Evolutionary conservation across 2,888 invertebrate genomes (phyloP).

Genomic region (Rhogogaster chlorosoma): DNA sequence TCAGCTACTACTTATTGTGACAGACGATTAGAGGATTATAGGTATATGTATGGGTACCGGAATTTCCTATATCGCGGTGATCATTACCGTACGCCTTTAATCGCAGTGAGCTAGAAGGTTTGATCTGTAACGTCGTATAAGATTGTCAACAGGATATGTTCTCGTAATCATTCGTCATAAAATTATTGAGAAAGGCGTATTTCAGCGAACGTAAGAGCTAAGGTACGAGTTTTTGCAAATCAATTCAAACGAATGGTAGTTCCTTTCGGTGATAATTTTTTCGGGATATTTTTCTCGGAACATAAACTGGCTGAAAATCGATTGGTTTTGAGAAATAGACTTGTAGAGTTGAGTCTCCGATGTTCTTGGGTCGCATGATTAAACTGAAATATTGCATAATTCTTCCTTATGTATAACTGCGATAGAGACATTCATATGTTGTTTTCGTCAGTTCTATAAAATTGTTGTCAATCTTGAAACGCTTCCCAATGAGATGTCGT

Average conservation of each 20-base stretch:
- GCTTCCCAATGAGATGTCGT: neutral
- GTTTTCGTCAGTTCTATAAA: neutral
- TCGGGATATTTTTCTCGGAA: neutral
- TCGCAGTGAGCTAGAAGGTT: neutral
- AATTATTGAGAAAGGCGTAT: neutral
- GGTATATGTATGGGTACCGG: neutral
- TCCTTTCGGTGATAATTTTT: neutral
- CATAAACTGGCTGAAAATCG: neutral
- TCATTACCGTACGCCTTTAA: neutral
- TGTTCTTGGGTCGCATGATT: neutral
- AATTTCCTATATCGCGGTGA: conserved; percentile 16
- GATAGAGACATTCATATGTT: neutral
- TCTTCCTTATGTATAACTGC: neutral
- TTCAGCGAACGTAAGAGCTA: neutral
- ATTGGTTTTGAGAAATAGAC: neutral
- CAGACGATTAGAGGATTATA: neutral
- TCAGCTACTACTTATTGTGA: neutral
- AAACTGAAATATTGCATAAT: neutral
- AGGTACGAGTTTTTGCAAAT: neutral
- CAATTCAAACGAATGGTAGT: neutral
- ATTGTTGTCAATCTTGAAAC: neutral
- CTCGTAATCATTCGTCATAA: neutral
- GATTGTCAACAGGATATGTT: conserved; percentile 29
- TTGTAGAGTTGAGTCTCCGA: neutral
- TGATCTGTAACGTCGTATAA: conserved; percentile 11